A percentile compares a stretch with the other conserved stretches of the same genome.
Evolutionary conservation across 2,888 invertebrate genomes (phyloP).

Genomic region (Drosophila peninsularis): DNA sequence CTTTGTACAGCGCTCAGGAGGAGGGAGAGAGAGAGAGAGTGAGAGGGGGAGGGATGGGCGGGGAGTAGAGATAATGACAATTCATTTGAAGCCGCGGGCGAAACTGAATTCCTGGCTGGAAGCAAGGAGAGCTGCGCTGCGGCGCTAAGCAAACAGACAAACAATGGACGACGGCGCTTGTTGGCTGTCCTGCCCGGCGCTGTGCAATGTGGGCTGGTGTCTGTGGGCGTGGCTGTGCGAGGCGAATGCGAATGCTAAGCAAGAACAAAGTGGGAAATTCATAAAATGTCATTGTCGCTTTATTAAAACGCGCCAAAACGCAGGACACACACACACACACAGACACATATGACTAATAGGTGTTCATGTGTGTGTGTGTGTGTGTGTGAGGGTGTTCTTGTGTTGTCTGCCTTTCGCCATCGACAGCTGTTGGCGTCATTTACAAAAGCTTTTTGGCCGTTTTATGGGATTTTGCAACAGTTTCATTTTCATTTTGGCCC

Average conservation of each 20-base stretch:
- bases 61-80: slow-evolving; percentile 58
- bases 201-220: background rate
- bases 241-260: slow-evolving; percentile 32
- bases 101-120: slow-evolving; percentile 34
- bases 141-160: slow-evolving; percentile 72
- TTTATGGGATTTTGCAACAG: slow-evolving; percentile 79
- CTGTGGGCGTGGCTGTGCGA: slow-evolving; percentile 5
- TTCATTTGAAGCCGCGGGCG: slow-evolving; percentile 61
- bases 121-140: slow-evolving; percentile 56
- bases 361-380: slow-evolving; percentile 11
- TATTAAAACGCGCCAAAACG: slow-evolving; percentile 79
- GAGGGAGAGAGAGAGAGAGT: slow-evolving; percentile 8
- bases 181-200: slow-evolving; percentile 30
- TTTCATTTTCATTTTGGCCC: slow-evolving; percentile 76
- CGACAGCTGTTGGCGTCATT: slow-evolving; percentile 80
- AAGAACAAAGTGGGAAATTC: slow-evolving; percentile 78
- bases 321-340: slow-evolving; percentile 47
- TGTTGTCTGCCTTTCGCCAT: slow-evolving; percentile 70
- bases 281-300: slow-evolving; percentile 80
- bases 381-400: slow-evolving; percentile 4
- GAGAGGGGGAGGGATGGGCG: too few relatives aligned
- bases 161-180: slow-evolving; percentile 63
- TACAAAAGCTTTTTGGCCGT: slow-evolving; percentile 81
- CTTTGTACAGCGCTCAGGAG: slow-evolving; percentile 61
- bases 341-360: slow-evolving; percentile 26